Evolutionary conservation across 2,888 invertebrate genomes (phyloP).

Genomic region (Chouioia cunea): DNA sequence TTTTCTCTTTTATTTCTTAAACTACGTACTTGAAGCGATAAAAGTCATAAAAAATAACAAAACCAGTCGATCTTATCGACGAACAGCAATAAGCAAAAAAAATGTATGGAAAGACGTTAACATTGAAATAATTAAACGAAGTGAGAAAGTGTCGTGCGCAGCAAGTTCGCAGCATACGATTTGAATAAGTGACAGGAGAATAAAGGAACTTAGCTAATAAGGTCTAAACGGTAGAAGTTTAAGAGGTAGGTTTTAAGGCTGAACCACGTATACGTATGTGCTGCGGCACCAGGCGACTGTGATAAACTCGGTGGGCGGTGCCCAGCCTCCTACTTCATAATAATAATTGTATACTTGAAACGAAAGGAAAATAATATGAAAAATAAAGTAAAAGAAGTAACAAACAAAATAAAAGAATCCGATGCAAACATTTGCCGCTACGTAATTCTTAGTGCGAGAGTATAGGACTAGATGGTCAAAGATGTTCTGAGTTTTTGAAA

Average conservation of each 20-base stretch:
- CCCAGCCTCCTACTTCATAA: constrained; percentile 69
- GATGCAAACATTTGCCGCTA: constrained; percentile 39
- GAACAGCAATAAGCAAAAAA: constrained; percentile 43
- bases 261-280: constrained; percentile 70
- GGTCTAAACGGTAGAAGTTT: constrained; percentile 49
- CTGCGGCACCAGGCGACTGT: constrained; percentile 69
- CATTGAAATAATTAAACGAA: constrained; percentile 9
- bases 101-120: constrained; percentile 34
- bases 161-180: constrained; percentile 41
- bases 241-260: constrained; percentile 68
- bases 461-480: constrained; percentile 1
- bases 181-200: constrained; percentile 22
- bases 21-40: constrained; percentile 8
- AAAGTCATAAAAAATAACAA: constrained; percentile 21
- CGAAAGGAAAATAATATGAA: constrained; percentile 36
- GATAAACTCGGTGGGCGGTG: constrained; percentile 70
- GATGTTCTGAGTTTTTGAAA: constrained; percentile 42
- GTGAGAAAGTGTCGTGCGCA: constrained; percentile 36
- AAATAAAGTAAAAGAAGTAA: constrained; percentile 21
- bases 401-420: constrained; percentile 36
- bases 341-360: constrained; percentile 63
- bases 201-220: constrained; percentile 44
- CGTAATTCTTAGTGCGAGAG: constrained; percentile 41
- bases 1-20: constrained; percentile 23
- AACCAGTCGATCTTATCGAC: constrained; percentile 21